Conservation (phyloP, 2,888 invertebrate genomes). For the Lithophane ornitopus region DNA sequence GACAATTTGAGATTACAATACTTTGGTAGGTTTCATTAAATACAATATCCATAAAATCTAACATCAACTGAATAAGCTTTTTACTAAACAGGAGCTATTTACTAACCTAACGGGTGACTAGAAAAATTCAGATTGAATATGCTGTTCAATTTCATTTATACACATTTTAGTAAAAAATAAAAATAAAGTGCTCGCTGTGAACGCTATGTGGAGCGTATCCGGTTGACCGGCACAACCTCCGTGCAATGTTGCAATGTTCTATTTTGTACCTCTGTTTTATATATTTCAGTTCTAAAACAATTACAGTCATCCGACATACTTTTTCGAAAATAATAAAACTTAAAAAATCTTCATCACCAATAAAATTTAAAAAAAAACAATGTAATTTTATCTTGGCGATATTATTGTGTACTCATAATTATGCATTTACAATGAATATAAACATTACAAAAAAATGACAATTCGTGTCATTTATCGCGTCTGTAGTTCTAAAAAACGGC, state of each 20-base stretch:
- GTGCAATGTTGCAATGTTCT: slow-evolving; percentile 36
- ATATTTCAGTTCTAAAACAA: slow-evolving; percentile 37
- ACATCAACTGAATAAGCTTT: not conserved
- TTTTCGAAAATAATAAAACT: not conserved
- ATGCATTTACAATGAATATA: not conserved
- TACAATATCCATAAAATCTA: not conserved
- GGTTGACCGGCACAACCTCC: slow-evolving; percentile 57
- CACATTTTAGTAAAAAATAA: slow-evolving; percentile 41
- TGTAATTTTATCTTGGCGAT: not conserved
- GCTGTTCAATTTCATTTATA: slow-evolving; percentile 39
- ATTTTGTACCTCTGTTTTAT: slow-evolving; percentile 44
- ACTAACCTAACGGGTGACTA: slow-evolving; percentile 10
- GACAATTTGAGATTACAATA: not conserved
- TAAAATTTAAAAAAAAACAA: too few relatives aligned
- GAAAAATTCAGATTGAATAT: slow-evolving; percentile 34
- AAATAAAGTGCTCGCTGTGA: slow-evolving; percentile 39
- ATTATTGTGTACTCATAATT: not conserved
- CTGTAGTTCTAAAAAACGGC: not conserved
- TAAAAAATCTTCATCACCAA: not conserved
- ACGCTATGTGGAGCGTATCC: slow-evolving; percentile 50
- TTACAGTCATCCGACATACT: slow-evolving; percentile 6
- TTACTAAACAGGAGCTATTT: not conserved
- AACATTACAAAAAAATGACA: not conserved
- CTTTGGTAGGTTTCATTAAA: not conserved
- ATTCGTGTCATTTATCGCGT: not conserved